A percentile compares a stretch with the other conserved stretches of the same genome.
Conservation (phyloP, 2,797 vertebrate genomes). For the Tragelaphus eurycerus region DNA sequence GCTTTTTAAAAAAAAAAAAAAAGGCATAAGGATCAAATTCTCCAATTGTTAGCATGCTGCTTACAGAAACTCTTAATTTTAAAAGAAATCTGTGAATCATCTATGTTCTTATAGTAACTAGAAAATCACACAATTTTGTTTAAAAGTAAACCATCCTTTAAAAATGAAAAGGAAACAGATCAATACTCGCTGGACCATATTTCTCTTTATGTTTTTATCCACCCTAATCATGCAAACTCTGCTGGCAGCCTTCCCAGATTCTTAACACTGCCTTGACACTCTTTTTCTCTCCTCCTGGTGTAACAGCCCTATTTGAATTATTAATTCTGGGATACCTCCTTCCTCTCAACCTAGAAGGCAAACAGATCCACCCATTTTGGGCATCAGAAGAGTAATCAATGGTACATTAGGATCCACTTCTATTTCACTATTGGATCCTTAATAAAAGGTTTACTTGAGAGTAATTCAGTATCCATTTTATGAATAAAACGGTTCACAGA, state of each 20-base stretch:
- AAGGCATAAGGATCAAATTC: neutral
- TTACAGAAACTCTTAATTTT: constrained; percentile 41
- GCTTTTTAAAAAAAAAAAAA: neutral
- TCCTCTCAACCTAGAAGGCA: constrained; percentile 14
- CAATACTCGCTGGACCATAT: constrained; percentile 22
- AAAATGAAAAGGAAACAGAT: constrained; percentile 55
- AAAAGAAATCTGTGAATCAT: constrained; percentile 46
- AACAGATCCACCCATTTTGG: constrained; percentile 13
- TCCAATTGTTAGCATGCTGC: neutral
- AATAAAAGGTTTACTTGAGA: constrained; percentile 13
- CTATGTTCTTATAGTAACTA: constrained; percentile 40
- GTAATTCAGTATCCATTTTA: neutral
- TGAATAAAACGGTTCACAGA: neutral
- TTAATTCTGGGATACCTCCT: constrained; percentile 59
- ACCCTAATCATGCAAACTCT: constrained; percentile 57
- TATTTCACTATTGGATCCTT: neutral
- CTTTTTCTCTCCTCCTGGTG: constrained; percentile 45
- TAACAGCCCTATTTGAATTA: constrained; percentile 55
- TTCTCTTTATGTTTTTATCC: constrained; percentile 58
- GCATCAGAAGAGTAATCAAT: neutral
- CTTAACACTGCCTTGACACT: constrained; percentile 61
- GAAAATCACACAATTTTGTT: constrained; percentile 42
- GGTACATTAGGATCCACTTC: neutral
- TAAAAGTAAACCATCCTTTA: constrained; percentile 54
- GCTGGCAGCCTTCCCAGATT: constrained; percentile 68